Evolutionary conservation across 1,140 invertebrate genomes (phyloP).

Genomic region (Drosophila lini): DNA sequence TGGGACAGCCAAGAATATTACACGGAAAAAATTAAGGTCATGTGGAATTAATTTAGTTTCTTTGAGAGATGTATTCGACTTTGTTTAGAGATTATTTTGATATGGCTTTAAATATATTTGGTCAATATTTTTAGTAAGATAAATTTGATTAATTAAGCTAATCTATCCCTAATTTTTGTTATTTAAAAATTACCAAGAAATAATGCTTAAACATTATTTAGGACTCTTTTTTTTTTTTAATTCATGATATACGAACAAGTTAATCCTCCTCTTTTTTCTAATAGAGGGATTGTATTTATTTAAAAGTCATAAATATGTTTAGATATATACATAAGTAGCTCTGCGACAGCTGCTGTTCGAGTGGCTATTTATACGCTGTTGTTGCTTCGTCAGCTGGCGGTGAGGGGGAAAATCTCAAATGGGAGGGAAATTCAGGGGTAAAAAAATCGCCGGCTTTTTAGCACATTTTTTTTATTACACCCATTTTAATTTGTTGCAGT

Average conservation of each 20-base stretch:
- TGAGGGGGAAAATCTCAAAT: slow-evolving; percentile 7
- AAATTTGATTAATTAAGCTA: too few species aligned
- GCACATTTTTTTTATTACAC: not conserved
- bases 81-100: not conserved
- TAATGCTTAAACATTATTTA: not conserved
- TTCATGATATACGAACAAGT: not conserved
- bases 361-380: slow-evolving; percentile 21
- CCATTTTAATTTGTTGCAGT: slow-evolving; percentile 48
- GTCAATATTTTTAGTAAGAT: not conserved
- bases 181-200: not conserved
- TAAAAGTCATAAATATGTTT: slow-evolving; percentile 22
- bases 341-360: slow-evolving; percentile 24
- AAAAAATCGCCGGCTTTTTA: slow-evolving; percentile 45
- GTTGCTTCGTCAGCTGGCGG: slow-evolving; percentile 39
- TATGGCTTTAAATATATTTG: not conserved
- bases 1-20: slow-evolving; percentile 11
- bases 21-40: slow-evolving; percentile 13
- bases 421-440: slow-evolving; percentile 1
- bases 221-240: too few species aligned
- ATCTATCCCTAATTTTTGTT: not conserved
- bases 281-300: not conserved
- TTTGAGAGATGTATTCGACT: not conserved
- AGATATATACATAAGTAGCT: slow-evolving; percentile 34
- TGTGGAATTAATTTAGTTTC: not conserved
- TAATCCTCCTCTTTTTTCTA: not conserved